Evolutionary conservation across 2,797 vertebrate species (phyloP).

Genomic region (Neosilurus hyrtlii): DNA sequence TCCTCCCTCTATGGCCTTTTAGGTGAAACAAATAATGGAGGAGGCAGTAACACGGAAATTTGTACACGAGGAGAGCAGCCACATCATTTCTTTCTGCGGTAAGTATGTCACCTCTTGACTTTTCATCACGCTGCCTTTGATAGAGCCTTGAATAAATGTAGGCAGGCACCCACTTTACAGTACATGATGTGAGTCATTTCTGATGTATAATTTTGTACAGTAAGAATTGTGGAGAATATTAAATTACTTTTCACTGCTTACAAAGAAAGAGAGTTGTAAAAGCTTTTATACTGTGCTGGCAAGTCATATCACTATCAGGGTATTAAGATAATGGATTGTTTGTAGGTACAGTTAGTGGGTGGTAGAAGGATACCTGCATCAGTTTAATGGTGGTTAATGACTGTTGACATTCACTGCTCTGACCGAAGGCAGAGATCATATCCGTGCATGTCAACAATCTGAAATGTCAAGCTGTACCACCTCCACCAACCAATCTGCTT

Average conservation of each 20-base stretch:
- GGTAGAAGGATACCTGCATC: neutral
- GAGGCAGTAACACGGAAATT: conserved; percentile 95
- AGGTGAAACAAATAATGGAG: conserved; percentile 99
- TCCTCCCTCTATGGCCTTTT: conserved; percentile 45
- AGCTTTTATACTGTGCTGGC: neutral
- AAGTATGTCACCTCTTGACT: conserved; percentile 59
- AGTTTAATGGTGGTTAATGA: conserved; percentile 33
- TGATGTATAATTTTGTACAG: neutral
- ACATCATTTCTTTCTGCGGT: conserved; percentile 97
- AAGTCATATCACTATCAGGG: neutral
- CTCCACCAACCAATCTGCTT: conserved; percentile 53
- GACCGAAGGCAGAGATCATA: conserved; percentile 48
- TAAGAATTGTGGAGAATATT: neutral
- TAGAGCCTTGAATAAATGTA: conserved; percentile 4
- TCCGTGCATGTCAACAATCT: conserved; percentile 38
- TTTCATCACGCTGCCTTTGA: conserved; percentile 2
- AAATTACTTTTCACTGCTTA: neutral
- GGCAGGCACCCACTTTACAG: neutral
- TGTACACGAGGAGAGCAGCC: conserved; percentile 96
- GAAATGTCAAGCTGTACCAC: conserved; percentile 54
- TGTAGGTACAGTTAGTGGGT: conserved; percentile 21
- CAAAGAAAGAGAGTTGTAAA: neutral
- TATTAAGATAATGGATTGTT: neutral
- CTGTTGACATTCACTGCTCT: conserved; percentile 38
- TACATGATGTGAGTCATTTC: neutral